phyloP scores from a whole-genome alignment of 2,113 vertebrate species.

The Tinamus guttatus region DNA sequence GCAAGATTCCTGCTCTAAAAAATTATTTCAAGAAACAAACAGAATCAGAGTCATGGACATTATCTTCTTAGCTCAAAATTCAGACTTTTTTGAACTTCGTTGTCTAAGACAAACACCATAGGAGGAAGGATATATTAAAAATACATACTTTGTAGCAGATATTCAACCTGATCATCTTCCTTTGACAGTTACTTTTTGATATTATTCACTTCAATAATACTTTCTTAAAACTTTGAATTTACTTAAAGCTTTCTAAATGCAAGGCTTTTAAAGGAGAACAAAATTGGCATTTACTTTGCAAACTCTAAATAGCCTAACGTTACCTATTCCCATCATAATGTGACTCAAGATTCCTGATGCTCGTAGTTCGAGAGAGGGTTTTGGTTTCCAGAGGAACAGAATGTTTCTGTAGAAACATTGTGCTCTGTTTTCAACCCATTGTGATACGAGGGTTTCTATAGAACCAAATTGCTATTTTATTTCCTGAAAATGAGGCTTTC shows the following conservation, averaged over 20 bases:
- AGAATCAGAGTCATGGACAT: neutral
- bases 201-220: neutral
- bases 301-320: neutral
- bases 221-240: neutral
- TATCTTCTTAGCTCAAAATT: neutral
- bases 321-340: slow-evolving; percentile 5
- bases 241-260: slow-evolving; percentile 2
- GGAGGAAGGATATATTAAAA: neutral
- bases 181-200: neutral
- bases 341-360: slow-evolving; percentile 14
- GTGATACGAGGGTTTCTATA: neutral
- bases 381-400: slow-evolving; percentile 32
- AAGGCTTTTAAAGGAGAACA: neutral
- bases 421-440: slow-evolving; percentile 9
- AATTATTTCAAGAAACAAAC: neutral
- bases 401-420: slow-evolving; percentile 24
- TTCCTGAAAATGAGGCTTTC: neutral
- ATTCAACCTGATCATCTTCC: neutral
- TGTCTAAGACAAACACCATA: neutral
- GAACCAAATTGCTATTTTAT: neutral
- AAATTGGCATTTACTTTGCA: slow-evolving; percentile 26
- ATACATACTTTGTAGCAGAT: neutral
- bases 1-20: neutral
- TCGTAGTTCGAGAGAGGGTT: slow-evolving; percentile 16
- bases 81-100: neutral